phyloP scores from a whole-genome alignment of 2,113 vertebrate species.

The Poeciliopsis retropinna region DNA sequence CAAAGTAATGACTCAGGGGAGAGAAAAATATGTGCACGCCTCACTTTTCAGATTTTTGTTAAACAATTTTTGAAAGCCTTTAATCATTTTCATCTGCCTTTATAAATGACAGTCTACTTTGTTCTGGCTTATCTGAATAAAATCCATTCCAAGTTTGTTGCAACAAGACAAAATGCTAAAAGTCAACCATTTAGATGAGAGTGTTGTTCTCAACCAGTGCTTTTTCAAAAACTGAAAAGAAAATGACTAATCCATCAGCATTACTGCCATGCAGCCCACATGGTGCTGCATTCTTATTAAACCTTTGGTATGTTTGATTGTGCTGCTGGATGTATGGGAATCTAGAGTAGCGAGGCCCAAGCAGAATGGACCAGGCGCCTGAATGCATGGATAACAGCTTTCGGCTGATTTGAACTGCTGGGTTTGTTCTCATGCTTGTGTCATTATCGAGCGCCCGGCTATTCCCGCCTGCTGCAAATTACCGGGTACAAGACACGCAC shows the following conservation, averaged over 20 bases:
- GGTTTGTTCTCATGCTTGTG: slow-evolving; percentile 9
- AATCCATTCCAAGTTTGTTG: not conserved
- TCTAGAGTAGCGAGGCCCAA: slow-evolving; percentile 5
- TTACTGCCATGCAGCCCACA: slow-evolving; percentile 31
- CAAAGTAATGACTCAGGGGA: not conserved
- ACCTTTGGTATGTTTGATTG: not conserved
- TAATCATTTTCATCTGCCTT: too few species aligned
- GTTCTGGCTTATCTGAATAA: not conserved
- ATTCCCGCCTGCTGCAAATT: slow-evolving; percentile 30
- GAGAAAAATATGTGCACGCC: too few species aligned
- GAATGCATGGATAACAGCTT: slow-evolving; percentile 5
- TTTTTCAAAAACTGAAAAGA: slow-evolving; percentile 59
- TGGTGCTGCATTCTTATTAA: slow-evolving; percentile 3
- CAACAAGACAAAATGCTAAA: not conserved
- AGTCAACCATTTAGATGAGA: not conserved
- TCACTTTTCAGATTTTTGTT: not conserved
- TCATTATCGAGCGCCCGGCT: not conserved
- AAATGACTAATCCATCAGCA: slow-evolving; percentile 26
- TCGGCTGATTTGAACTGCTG: not conserved
- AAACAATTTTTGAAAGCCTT: too few species aligned
- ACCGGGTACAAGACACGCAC: slow-evolving; percentile 30
- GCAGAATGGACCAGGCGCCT: slow-evolving; percentile 29
- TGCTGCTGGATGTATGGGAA: slow-evolving; percentile 1
- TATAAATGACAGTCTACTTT: not conserved
- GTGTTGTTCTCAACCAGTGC: slow-evolving; percentile 32